These are phyloP conservation scores for Enhydra lutris DNA, from an alignment of 2,113 vertebrate genomes.

Conservation along the genomic window DNA sequence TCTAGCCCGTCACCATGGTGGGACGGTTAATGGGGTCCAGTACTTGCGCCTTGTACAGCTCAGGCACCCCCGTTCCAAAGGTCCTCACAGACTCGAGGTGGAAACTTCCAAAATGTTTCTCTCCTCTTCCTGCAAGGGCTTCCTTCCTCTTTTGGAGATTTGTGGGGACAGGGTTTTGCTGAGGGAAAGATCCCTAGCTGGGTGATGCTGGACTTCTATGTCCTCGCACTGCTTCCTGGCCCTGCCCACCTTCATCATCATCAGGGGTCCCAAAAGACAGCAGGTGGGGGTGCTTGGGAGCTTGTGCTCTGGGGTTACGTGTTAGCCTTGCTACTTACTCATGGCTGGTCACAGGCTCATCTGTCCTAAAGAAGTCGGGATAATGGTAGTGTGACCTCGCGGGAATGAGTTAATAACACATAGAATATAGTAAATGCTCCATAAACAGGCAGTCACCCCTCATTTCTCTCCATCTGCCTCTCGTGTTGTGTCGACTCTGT, in stretches of 20 bases:
- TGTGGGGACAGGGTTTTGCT: background rate
- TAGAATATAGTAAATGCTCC: background rate
- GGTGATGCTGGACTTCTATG: rapidly evolving
- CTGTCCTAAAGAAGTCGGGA: background rate
- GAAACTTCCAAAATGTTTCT: background rate
- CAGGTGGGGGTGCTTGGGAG: rapidly evolving
- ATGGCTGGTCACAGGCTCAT: background rate
- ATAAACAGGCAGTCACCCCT: background rate
- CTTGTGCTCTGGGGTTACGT: background rate
- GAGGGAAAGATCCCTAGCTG: background rate
- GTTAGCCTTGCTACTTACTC: background rate
- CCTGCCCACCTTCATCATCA: background rate
- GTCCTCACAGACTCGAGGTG: background rate
- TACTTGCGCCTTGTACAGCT: background rate
- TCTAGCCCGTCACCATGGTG: background rate
- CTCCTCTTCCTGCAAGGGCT: background rate
- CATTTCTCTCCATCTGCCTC: background rate
- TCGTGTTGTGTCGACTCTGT: background rate
- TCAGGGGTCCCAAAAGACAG: background rate
- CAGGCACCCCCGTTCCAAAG: background rate
- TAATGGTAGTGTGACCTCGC: background rate
- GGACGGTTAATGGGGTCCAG: background rate
- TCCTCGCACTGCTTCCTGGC: background rate
- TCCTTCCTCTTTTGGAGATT: background rate
- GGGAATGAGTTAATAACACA: background rate